Conservation (phyloP, 2,113 vertebrate species). For the Aspidoscelis tigris region DNA sequence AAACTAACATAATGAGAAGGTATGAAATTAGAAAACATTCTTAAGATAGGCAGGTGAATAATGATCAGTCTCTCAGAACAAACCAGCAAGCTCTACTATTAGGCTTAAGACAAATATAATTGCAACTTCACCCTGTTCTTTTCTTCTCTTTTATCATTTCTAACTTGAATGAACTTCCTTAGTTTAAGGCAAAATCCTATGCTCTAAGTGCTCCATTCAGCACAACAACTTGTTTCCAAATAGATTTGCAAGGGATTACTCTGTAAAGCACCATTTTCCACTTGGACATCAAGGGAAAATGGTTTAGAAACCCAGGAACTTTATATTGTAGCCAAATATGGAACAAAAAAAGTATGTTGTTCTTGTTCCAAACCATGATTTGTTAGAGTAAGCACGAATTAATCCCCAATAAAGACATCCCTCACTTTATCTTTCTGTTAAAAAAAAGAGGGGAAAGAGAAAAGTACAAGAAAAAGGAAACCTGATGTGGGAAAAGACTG, state of each 20-base stretch:
- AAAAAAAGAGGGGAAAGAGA: no score
- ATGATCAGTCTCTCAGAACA: not conserved
- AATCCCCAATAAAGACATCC: no score
- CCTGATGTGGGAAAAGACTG: not conserved
- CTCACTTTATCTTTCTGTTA: no score
- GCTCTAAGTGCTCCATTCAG: not conserved
- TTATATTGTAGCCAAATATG: not conserved
- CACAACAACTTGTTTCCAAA: not conserved
- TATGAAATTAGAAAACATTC: not conserved
- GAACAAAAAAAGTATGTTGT: not conserved
- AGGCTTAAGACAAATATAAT: not conserved
- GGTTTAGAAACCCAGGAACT: not conserved
- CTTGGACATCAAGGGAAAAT: not conserved
- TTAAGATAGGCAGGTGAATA: not conserved
- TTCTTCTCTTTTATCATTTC: not conserved
- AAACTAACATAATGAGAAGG: not conserved
- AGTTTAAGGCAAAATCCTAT: not conserved
- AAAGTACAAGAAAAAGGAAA: not conserved
- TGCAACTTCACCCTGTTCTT: not conserved
- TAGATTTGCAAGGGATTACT: not conserved
- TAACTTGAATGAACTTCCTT: not conserved
- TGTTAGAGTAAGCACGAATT: not conserved
- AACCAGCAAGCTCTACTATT: not conserved
- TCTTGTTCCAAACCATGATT: not conserved
- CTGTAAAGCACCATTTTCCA: not conserved